Conservation (phyloP, 2,888 invertebrate genomes). For the Abrostola triplasia region DNA sequence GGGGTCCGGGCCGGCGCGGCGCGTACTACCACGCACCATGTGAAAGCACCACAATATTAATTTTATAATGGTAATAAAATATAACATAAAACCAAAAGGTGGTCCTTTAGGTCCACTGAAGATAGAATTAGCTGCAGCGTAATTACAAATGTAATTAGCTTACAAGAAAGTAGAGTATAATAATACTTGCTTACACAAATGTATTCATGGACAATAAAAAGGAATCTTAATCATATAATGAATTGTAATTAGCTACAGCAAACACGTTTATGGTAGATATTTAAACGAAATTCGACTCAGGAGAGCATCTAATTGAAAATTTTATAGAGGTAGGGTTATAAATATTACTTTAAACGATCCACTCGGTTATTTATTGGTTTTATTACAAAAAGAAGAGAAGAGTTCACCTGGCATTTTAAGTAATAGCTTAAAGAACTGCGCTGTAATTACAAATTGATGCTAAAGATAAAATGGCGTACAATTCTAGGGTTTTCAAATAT, state of each 20-base stretch:
- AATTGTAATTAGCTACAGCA: conserved; percentile 22
- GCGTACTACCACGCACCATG: too few relatives aligned
- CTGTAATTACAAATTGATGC: not conserved
- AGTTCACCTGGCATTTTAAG: conserved; percentile 8
- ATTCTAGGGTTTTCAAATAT: not conserved
- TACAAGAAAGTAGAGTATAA: not conserved
- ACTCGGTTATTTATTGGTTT: conserved; percentile 44
- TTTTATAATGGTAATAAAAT: too few relatives aligned
- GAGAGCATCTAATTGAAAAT: conserved; percentile 43
- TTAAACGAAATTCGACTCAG: conserved; percentile 44
- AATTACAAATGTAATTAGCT: not conserved
- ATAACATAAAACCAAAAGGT: too few relatives aligned
- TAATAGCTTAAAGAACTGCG: not conserved
- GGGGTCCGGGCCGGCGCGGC: too few relatives aligned
- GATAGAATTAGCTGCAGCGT: too few relatives aligned
- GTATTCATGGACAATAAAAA: conserved; percentile 14
- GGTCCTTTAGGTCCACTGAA: too few relatives aligned
- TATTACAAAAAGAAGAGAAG: conserved; percentile 38
- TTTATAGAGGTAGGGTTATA: conserved; percentile 37
- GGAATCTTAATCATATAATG: conserved; percentile 11
- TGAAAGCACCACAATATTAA: too few relatives aligned
- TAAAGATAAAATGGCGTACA: not conserved
- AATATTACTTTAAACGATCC: conserved; percentile 43
- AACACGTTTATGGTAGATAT: conserved; percentile 24
- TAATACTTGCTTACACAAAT: conserved; percentile 1